phyloP scores from a whole-genome alignment of 2,888 invertebrate species.

The Lithophane semibrunnea region DNA sequence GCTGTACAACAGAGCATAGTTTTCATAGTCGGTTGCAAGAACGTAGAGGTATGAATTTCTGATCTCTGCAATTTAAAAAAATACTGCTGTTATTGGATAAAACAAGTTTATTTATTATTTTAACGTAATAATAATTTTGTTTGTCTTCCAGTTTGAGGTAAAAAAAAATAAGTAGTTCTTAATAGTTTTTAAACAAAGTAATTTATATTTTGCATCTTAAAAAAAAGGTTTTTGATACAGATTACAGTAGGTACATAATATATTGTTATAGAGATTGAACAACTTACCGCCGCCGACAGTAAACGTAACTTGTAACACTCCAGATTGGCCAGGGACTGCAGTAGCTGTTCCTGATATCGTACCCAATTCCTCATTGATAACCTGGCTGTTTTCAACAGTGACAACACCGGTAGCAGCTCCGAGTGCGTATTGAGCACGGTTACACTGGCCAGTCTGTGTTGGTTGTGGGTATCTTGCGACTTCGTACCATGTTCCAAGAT shows the following conservation, averaged over 20 bases:
- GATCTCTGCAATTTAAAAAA: conserved; percentile 52
- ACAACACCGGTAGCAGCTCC: conserved; percentile 40
- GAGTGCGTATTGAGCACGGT: conserved; percentile 88
- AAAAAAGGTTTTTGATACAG: no score
- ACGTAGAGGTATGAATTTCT: conserved; percentile 74
- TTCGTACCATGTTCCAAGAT: conserved; percentile 91
- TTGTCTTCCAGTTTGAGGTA: neutral
- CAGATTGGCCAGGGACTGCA: conserved; percentile 82
- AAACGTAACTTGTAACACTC: conserved; percentile 89
- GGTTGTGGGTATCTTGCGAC: conserved; percentile 91
- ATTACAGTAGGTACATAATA: neutral
- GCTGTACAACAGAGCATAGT: conserved; percentile 81
- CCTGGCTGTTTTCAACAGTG: conserved; percentile 75
- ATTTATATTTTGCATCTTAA: neutral
- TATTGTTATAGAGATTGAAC: neutral
- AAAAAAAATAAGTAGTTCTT: neutral
- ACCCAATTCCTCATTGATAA: conserved; percentile 82
- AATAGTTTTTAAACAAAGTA: neutral
- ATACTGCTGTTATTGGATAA: neutral
- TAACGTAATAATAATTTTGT: neutral
- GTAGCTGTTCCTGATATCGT: conserved; percentile 87
- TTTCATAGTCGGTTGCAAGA: conserved; percentile 81
- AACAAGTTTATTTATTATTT: neutral
- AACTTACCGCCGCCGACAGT: conserved; percentile 86
- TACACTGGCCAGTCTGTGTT: conserved; percentile 91